A percentile compares a stretch with the other conserved stretches of the same genome.
phyloP scores from a whole-genome alignment of 2,113 vertebrate genomes.

The Urocitellus parryii region DNA sequence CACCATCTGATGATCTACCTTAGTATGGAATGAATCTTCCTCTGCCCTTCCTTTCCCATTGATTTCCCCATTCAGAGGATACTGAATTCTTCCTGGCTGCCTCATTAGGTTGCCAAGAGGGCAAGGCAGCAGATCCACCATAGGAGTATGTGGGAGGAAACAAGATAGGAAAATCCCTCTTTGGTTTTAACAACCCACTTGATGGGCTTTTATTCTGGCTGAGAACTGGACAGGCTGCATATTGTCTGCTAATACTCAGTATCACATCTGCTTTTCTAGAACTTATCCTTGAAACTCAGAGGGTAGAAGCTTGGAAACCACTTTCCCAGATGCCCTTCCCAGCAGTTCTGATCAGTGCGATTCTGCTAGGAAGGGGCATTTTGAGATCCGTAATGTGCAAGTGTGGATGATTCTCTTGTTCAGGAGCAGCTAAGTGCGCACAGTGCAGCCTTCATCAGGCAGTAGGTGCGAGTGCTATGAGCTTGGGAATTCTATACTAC shows the following conservation, averaged over 20 bases:
- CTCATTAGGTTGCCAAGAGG: neutral
- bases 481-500: neutral
- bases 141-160: neutral
- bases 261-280: neutral
- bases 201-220: neutral
- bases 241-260: neutral
- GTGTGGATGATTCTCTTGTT: neutral
- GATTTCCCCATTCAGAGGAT: rapidly evolving
- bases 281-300: neutral
- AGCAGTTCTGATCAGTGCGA: neutral
- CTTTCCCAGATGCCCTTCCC: neutral
- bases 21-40: neutral
- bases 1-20: neutral
- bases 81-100: neutral
- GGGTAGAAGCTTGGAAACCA: neutral
- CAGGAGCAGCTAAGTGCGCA: neutral
- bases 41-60: neutral
- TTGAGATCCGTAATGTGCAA: neutral
- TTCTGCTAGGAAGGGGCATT: neutral
- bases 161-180: neutral
- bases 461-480: neutral
- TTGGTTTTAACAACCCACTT: neutral
- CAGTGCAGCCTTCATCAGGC: neutral
- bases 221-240: neutral
- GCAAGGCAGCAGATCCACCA: neutral